Percentiles rank a stretch among this genome's conserved stretches.
These are phyloP conservation scores for Hetaerina americana DNA, from an alignment of 1,140 invertebrate species.

Conservation along the genomic window DNA sequence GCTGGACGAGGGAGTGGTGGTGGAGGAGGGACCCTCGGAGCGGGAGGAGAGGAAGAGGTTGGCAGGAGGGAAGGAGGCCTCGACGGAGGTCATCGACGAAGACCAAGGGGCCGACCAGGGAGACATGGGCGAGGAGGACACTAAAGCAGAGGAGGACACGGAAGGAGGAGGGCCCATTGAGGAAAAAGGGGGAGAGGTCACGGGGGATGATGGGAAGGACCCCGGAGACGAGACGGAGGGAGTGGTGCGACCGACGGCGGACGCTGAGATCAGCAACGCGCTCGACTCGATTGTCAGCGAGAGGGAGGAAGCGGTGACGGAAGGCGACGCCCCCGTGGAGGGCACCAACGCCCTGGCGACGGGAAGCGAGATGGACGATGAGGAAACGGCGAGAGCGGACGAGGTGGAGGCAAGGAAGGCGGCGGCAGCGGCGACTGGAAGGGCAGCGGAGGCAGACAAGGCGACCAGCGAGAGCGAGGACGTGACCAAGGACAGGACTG, in stretches of 20 bases:
- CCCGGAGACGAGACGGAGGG: conserved; percentile 21
- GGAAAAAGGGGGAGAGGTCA: not conserved
- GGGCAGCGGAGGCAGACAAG: conserved; percentile 21
- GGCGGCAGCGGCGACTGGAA: conserved; percentile 18
- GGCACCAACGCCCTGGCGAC: not conserved
- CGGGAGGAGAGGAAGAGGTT: conserved; percentile 2
- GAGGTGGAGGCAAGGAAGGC: not conserved
- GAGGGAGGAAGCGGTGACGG: conserved; percentile 12
- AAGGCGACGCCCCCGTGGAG: not conserved
- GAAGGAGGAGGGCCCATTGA: not conserved
- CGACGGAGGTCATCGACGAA: not conserved
- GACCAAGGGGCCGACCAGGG: not conserved
- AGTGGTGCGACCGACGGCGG: no score
- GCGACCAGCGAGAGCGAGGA: conserved; percentile 10
- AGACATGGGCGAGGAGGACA: conserved; percentile 18
- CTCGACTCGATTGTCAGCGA: no score
- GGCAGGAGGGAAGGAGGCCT: conserved; percentile 8
- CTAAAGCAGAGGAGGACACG: not conserved
- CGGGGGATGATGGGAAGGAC: conserved; percentile 22
- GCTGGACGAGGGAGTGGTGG: conserved; percentile 1
- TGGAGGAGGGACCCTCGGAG: not conserved
- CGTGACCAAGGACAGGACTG: not conserved
- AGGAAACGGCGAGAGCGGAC: not conserved
- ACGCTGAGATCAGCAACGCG: no score
- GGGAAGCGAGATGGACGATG: not conserved